Percentiles rank a stretch among this genome's conserved stretches.
These are phyloP conservation scores for Phocides pigmalion DNA, from an alignment of 1,140 invertebrate genomes.

Conservation along the genomic window DNA sequence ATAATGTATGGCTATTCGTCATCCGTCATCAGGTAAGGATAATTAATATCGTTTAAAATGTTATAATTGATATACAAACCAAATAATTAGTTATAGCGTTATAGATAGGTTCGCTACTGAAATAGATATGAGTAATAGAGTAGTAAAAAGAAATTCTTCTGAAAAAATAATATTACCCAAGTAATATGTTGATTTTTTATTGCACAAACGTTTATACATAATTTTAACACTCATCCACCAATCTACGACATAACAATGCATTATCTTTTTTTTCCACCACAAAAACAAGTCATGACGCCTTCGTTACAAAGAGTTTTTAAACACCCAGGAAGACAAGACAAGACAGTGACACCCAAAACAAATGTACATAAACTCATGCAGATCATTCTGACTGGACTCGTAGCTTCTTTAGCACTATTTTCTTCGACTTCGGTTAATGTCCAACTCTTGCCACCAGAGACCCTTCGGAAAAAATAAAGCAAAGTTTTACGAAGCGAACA, in stretches of 20 bases:
- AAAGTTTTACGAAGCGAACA: constrained; percentile 56
- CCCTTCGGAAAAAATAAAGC: constrained; percentile 53
- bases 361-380: constrained; percentile 51
- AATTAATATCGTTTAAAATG: no score
- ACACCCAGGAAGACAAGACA: constrained; percentile 47
- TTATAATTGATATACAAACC: no score
- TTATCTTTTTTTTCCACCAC: constrained; percentile 37
- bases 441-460: constrained; percentile 34
- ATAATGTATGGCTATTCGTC: no score
- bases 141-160: neutral
- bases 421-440: constrained; percentile 1
- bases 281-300: constrained; percentile 40
- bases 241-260: constrained; percentile 11
- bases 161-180: neutral
- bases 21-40: no score
- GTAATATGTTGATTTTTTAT: constrained; percentile 3
- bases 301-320: constrained; percentile 22
- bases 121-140: no score
- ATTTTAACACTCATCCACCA: constrained; percentile 42
- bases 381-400: constrained; percentile 40
- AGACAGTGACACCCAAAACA: constrained; percentile 39
- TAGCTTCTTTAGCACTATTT: neutral
- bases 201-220: neutral
- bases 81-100: no score
- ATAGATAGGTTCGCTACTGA: no score